Conservation (phyloP, 2,797 vertebrate genomes). For the Alfaro cultratus region DNA sequence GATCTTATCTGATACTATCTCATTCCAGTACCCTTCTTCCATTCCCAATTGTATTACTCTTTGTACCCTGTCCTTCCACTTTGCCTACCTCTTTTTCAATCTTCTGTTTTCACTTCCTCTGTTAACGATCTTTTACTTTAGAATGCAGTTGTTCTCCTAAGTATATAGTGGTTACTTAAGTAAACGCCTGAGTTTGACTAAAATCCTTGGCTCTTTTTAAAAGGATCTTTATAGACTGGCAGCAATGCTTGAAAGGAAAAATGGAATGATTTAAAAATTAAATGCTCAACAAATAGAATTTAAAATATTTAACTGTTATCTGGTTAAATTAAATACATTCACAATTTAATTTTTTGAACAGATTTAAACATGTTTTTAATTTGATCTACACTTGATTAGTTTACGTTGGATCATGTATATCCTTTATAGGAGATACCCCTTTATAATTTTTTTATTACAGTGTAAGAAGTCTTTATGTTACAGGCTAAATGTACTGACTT, state of each 20-base stretch:
- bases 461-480: not conserved
- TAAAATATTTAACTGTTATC: not conserved
- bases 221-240: not conserved
- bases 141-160: conserved; percentile 23
- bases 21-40: conserved; percentile 14
- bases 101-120: not conserved
- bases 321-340: not conserved
- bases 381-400: not conserved
- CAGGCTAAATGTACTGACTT: not conserved
- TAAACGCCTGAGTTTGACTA: not conserved
- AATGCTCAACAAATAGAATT: not conserved
- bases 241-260: not conserved
- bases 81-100: conserved; percentile 3
- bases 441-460: not conserved
- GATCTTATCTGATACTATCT: conserved; percentile 37
- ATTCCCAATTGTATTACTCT: conserved; percentile 6
- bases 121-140: not conserved
- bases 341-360: too few relatives aligned
- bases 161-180: not conserved
- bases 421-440: not conserved
- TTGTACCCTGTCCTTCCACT: conserved; percentile 9
- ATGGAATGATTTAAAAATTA: not conserved
- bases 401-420: not conserved
- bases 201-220: not conserved
- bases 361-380: not conserved